Conservation (phyloP, 1,140 invertebrate genomes). For the Drosophila gunungcola region DNA sequence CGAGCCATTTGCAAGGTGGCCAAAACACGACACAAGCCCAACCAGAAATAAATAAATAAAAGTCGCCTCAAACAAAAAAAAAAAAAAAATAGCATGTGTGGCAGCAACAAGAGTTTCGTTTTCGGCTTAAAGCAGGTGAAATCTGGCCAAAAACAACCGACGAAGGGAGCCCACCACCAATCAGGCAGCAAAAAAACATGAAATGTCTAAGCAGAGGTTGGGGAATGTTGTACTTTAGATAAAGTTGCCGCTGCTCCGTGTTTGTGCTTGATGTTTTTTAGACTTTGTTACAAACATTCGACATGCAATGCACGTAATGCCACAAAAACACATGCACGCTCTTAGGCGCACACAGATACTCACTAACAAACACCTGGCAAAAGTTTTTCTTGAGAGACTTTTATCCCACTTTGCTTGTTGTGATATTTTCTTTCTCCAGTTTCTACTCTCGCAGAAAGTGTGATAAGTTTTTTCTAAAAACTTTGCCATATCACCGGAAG, state of each 20-base stretch:
- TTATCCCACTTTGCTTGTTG: constrained; percentile 50
- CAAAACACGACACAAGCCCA: constrained; percentile 39
- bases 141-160: constrained; percentile 54
- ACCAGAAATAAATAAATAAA: constrained; percentile 19
- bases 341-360: neutral
- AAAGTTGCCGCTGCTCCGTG: constrained; percentile 68
- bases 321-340: constrained; percentile 28
- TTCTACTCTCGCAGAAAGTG: constrained; percentile 28
- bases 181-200: constrained; percentile 44
- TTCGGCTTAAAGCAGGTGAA: constrained; percentile 67
- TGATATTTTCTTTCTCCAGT: constrained; percentile 33
- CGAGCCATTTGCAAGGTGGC: constrained; percentile 51
- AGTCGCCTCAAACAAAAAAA: constrained; percentile 5
- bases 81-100: constrained; percentile 24
- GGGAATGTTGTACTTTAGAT: constrained; percentile 64
- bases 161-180: constrained; percentile 18
- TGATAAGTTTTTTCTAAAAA: constrained; percentile 49
- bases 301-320: constrained; percentile 72
- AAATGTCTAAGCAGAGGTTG: constrained; percentile 23
- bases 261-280: constrained; percentile 61
- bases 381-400: constrained; percentile 49
- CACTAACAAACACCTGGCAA: constrained; percentile 38
- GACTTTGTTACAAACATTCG: constrained; percentile 67
- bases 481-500: constrained; percentile 13
- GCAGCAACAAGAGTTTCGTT: constrained; percentile 70